Conservation (phyloP, 2,888 invertebrate genomes). For the Aphodius granarius region DNA sequence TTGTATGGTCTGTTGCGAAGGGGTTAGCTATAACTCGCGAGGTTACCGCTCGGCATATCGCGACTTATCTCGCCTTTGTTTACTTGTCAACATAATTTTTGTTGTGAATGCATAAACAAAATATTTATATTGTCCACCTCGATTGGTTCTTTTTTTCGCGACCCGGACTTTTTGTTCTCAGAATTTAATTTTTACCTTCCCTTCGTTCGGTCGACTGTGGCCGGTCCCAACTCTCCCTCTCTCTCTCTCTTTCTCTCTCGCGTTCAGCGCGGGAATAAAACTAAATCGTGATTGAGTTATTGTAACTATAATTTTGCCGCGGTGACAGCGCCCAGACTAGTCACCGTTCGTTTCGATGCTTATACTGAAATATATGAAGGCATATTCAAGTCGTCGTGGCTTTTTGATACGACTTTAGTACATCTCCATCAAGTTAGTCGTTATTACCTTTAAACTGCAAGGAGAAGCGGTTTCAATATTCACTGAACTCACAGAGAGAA, state of each 20-base stretch:
- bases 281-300: constrained; percentile 56
- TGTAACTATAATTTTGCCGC: constrained; percentile 43
- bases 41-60: constrained; percentile 54
- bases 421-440: constrained; percentile 4
- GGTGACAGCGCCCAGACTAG: constrained; percentile 23
- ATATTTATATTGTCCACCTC: constrained; percentile 56
- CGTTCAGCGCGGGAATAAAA: constrained; percentile 45
- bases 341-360: constrained; percentile 1
- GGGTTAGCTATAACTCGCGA: constrained; percentile 56
- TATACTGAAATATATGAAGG: constrained; percentile 7
- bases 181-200: constrained; percentile 53
- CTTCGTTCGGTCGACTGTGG: constrained; percentile 5
- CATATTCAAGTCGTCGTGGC: constrained; percentile 9
- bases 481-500: neutral
- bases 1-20: constrained; percentile 44
- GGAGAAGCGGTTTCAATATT: neutral
- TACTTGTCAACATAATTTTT: constrained; percentile 58
- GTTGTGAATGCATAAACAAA: constrained; percentile 57
- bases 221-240: neutral
- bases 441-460: constrained; percentile 5
- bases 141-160: constrained; percentile 49
- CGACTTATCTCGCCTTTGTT: constrained; percentile 57
- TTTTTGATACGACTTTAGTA: constrained; percentile 7
- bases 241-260: constrained; percentile 7
- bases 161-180: constrained; percentile 45